phyloP scores from a whole-genome alignment of 2,888 invertebrate genomes.

The Amphipoea oculea region DNA sequence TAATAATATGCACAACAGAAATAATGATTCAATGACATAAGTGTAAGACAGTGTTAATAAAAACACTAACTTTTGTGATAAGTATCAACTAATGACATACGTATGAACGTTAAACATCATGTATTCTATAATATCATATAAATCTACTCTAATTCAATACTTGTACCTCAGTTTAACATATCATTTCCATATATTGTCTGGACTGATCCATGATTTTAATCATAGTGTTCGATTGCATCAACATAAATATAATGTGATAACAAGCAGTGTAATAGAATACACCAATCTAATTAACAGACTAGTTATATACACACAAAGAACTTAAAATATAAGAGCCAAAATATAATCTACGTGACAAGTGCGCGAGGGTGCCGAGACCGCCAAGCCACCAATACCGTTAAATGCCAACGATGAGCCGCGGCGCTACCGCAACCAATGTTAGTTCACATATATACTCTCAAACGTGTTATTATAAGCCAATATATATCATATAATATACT shows the following conservation, averaged over 20 bases:
- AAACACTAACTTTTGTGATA: constrained; percentile 61
- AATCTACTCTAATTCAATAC: constrained; percentile 76
- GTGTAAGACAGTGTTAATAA: constrained; percentile 58
- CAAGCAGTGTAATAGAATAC: constrained; percentile 72
- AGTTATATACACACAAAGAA: constrained; percentile 75
- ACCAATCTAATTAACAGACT: constrained; percentile 74
- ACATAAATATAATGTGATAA: constrained; percentile 68
- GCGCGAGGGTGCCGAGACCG: constrained; percentile 68
- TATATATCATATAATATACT: constrained; percentile 61
- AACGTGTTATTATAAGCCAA: constrained; percentile 66
- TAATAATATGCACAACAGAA: constrained; percentile 78
- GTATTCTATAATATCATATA: constrained; percentile 71
- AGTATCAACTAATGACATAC: constrained; percentile 67
- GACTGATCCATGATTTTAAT: constrained; percentile 71
- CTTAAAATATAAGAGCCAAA: constrained; percentile 72
- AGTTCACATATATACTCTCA: constrained; percentile 62
- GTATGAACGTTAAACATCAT: constrained; percentile 70
- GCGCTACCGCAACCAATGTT: constrained; percentile 64
- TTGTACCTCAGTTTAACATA: constrained; percentile 80
- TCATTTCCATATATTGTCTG: constrained; percentile 80
- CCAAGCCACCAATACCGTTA: constrained; percentile 76
- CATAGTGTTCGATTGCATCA: constrained; percentile 73
- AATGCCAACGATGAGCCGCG: constrained; percentile 61
- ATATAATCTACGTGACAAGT: constrained; percentile 64
- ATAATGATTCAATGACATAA: constrained; percentile 69